Evolutionary conservation across 92 coral and sea anemone genomes (phyloP), one percentile per base, ranked within the genome.

Genomic region (Phenganax marumi): DNA sequence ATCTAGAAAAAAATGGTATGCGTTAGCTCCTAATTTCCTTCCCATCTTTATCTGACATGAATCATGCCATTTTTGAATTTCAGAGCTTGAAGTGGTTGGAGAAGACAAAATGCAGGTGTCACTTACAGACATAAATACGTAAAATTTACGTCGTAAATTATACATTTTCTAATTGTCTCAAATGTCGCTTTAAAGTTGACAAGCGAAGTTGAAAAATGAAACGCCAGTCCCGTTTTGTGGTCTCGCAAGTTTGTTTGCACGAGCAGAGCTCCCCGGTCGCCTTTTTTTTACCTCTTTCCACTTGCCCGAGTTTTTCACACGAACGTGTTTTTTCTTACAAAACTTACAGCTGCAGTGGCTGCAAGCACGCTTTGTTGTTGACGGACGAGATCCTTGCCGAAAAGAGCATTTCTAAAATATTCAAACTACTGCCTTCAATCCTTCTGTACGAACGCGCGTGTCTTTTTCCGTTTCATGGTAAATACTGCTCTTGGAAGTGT

Each of bases 31-130:
- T 56, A 14, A 14, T 21, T 14, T 56, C 17, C 22, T 56, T 1
- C 63, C 22, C 1, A 21, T 56, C 63, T 56, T 56, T 56, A 56
- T 56, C 63, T 56, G n/a, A 56, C n/a, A 21, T 56, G 22, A 14
- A 56, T 56, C 63, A 56, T 21, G 22, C 7, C n/a, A 14, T 56
- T 14, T 14, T 56, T 56, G 17, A 14, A 56, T 14, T 56, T 14
- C n/a, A 14, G 63, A 56, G 63, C 63, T 33, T 33, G 43, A 33
- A 33, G 43, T 33, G 43, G 43, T 33, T 33, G 72, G 8, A 52
- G 52, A 22, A 61, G 83, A 78, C 83, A 78, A 12, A 66, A 43
- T 78, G 83, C 83, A 78, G 83, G 83, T 78, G 83, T 61, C 68
- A 66, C 50, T 53, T 48, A 50, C 70, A 78, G 83, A 78, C 83